Evolutionary conservation across 2,797 vertebrate genomes (phyloP), one percentile per base, ranked within the genome.

Genomic region (Enteromius anoplus): DNA sequence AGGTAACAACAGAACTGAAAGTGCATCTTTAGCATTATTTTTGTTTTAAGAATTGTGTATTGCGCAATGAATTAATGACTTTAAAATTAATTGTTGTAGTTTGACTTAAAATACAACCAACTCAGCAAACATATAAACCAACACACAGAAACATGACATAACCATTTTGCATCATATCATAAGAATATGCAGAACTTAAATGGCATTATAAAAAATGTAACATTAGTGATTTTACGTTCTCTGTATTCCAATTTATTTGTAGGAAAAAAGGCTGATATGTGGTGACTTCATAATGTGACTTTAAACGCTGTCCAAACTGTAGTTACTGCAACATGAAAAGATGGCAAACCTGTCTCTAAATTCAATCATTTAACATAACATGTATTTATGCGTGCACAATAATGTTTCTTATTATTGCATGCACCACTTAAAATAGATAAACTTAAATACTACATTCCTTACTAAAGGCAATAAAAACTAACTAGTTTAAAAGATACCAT

Each of bases 281-380:
- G 89, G 89, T 91, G 90, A 91, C 88, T 90, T 89, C 71, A 87
- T 91, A 90, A 90, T 87, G 82, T 84, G 11, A 66, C 75, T 37
- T 23, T 75, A 9, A 71, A 72, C 14, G 8, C 7, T 23, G 12
- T 29, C 17, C 5, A 73, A 66, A 23, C 32, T 78, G 17, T 47
- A 83, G 42, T 7, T 40, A 5, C 9, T 15, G 34, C 62, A 81
- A 73, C 11, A 71, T 64, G 14, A 64, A 17, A 64, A 64, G 14
- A 32, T 32, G 5, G 60, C 60, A 32, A 64, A 29, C 26, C 15
- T 64, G 26, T 32, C 26, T 32, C 15, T 3, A 62, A 62, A 64
- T 32, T 32, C 14, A 47, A 10, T 40, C 7, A 42, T 62, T 58
- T 4, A 42, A 29, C 62, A 76, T 32, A 69, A 83, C 55, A 34